Percentiles rank a stretch among this genome's conserved stretches.
These are phyloP conservation scores for Agapornis canus DNA, from an alignment of 2,797 vertebrate species.

Conservation along the genomic window DNA sequence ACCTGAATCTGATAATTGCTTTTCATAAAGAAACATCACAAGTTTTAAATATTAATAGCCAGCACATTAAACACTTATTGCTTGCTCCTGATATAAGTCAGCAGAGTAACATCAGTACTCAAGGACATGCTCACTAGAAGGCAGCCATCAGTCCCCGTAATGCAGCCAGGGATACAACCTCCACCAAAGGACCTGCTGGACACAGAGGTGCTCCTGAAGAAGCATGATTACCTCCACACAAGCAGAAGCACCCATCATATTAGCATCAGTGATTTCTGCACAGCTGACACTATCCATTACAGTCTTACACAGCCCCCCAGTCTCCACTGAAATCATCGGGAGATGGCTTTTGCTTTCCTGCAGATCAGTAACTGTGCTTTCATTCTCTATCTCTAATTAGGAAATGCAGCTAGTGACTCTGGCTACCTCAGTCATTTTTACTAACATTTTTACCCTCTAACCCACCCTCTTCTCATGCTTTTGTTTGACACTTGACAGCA, in stretches of 20 bases:
- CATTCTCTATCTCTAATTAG: not conserved
- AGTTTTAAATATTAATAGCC: not conserved
- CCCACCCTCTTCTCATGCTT: not conserved
- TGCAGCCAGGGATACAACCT: not conserved
- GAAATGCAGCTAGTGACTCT: not conserved
- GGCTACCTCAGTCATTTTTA: not conserved
- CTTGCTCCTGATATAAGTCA: not conserved
- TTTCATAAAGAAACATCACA: not conserved
- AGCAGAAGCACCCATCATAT: not conserved
- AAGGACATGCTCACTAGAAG: rapidly evolving
- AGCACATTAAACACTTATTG: not conserved
- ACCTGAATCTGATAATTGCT: not conserved
- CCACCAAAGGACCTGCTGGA: rapidly evolving
- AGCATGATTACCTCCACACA: not conserved
- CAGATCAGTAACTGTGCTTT: not conserved
- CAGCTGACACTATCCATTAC: not conserved
- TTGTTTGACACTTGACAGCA: not conserved
- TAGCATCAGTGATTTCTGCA: not conserved
- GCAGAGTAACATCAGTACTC: not conserved
- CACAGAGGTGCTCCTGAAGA: not conserved
- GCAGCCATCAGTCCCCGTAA: not conserved
- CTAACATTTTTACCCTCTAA: not conserved
- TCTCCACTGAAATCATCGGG: not conserved
- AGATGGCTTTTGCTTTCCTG: not conserved
- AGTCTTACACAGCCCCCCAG: not conserved